Evolutionary conservation across 2,113 vertebrate genomes (phyloP).

Genomic region (Corythornis madagascariensis): DNA sequence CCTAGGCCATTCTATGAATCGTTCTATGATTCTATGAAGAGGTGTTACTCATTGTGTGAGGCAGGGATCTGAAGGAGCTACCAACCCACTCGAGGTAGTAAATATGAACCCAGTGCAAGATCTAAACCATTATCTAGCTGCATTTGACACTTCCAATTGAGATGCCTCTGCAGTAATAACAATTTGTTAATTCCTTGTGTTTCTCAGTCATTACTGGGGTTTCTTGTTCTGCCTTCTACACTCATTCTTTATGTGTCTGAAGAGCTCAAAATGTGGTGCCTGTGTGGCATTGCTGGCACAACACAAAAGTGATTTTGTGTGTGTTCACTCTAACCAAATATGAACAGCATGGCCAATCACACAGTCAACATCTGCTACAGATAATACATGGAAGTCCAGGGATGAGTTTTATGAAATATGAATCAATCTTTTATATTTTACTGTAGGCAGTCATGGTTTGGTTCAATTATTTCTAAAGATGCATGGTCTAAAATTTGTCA

Average conservation of each 20-base stretch:
- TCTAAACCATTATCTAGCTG: neutral
- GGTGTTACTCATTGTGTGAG: neutral
- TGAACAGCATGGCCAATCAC: neutral
- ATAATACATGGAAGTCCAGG: neutral
- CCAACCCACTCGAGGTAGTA: neutral
- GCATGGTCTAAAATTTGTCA: neutral
- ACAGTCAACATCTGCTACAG: neutral
- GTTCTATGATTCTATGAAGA: too few species aligned
- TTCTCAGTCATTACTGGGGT: neutral
- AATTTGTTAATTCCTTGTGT: neutral
- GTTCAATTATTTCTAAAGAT: neutral
- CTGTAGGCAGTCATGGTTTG: neutral
- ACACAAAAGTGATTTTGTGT: neutral
- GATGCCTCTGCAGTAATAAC: neutral
- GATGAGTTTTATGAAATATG: neutral
- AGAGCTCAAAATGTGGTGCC: rapidly evolving
- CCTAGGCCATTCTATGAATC: too few species aligned
- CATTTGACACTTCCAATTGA: neutral
- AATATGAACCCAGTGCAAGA: neutral
- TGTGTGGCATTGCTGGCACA: neutral
- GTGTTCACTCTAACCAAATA: neutral
- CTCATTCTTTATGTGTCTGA: neutral
- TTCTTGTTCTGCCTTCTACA: neutral
- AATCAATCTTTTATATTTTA: neutral
- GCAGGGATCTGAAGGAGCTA: neutral